Evolutionary conservation across 2,113 vertebrate genomes (phyloP), one percentile per base, ranked within the genome.

Genomic region (Corythornis madagascariensis): DNA sequence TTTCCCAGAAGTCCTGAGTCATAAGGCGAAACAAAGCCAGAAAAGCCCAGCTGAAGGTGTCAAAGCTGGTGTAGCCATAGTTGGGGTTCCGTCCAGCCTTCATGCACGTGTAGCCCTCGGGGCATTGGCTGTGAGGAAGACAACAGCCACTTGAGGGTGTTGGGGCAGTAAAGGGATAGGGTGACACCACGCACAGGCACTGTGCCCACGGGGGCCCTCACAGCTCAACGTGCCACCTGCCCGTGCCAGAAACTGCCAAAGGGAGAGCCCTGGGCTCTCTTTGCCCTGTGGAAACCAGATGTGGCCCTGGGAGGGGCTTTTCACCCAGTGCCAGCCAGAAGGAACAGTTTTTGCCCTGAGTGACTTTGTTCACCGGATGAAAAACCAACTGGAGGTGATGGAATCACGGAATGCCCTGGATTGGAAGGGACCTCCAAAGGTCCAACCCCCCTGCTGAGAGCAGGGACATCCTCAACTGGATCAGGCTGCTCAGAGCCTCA

Each of bases 1-100:
- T 99, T 91, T 99, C 99, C 99, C 99, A 99, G 40, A 98, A 99
- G 95, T 99, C 99, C 97, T 99, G 99, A 93, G 99, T 99, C 99
- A 99, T 99, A 96, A 99, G 99, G 81, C 99, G 98, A 97, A 99
- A 99, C 5, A 99, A 97, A 85, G 99, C 98, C 92, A 99, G 98
- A 71, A 99, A 99, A 83, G 99, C 99, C 99, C 99, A 99, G 96
- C 99, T 99, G 71, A 99, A 99, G 55, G 99, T 99, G 94, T 99
- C 99, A 31, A 99, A 99, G 97, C 99, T 99, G 6, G 99, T 99
- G 97, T 99, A 99, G 26, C 99, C 99, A 3, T 99, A 99, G 97
- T 99, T 99, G 21, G 99, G 99, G 97, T 99, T 99, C 95, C 98
- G 97, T 77, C 99, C 99, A 11, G 99, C 99, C 92, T 99, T 99